phyloP scores from a whole-genome alignment of 1,140 invertebrate genomes.

The Atopsyche davidsoni region DNA sequence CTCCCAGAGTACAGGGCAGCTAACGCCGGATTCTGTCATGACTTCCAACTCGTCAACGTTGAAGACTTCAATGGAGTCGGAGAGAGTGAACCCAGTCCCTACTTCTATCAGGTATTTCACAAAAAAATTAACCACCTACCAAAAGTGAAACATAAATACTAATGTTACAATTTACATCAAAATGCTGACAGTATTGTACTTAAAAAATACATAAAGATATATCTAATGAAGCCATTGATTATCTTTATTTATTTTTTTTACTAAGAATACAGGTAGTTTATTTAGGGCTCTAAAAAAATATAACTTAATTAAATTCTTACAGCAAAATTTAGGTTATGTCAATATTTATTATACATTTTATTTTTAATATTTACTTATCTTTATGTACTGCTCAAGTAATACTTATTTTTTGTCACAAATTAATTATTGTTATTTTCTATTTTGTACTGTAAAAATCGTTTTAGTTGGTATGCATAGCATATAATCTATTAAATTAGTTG shows the following conservation, averaged over 20 bases:
- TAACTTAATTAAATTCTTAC: too few species aligned
- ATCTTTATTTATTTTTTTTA: too few species aligned
- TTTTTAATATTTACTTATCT: not conserved
- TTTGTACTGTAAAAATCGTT: not conserved
- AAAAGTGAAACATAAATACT: too few species aligned
- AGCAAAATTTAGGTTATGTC: slow-evolving; percentile 8
- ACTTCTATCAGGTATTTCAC: slow-evolving; percentile 91
- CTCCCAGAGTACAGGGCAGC: slow-evolving; percentile 79
- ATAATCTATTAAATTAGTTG: too few species aligned
- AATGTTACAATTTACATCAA: too few species aligned
- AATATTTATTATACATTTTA: slow-evolving; percentile 8
- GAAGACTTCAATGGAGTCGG: slow-evolving; percentile 95
- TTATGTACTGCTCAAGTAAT: not conserved
- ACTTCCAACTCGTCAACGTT: slow-evolving; percentile 96
- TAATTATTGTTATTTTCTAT: slow-evolving; percentile 15
- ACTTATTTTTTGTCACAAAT: not conserved
- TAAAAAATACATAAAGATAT: too few species aligned
- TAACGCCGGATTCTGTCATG: slow-evolving; percentile 88
- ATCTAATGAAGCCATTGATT: too few species aligned
- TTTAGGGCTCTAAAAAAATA: too few species aligned
- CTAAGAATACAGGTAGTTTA: too few species aligned
- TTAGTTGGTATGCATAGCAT: too few species aligned
- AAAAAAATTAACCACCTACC: too few species aligned
- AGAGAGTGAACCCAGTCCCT: slow-evolving; percentile 95
- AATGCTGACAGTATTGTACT: too few species aligned